phyloP scores from a whole-genome alignment of 2,113 vertebrate genomes.

The Sinocyclocheilus maitianheensis region DNA sequence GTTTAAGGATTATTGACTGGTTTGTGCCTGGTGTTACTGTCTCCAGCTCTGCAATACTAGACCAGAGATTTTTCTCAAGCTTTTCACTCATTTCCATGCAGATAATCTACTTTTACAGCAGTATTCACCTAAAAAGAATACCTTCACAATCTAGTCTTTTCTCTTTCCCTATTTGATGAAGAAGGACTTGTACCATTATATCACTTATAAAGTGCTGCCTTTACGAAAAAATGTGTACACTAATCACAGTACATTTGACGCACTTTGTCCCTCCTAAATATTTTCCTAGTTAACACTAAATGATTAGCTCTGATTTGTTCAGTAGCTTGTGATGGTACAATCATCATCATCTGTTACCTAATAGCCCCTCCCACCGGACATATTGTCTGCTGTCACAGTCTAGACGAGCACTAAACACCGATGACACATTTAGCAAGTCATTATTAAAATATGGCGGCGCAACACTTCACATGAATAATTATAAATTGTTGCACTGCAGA shows the following conservation, averaged over 20 bases:
- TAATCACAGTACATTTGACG: not conserved
- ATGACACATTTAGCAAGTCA: slow-evolving; percentile 21
- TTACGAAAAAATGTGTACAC: not conserved
- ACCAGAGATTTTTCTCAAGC: slow-evolving; percentile 41
- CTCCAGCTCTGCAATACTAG: slow-evolving; percentile 51
- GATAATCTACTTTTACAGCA: slow-evolving; percentile 36
- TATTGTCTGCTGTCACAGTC: not conserved
- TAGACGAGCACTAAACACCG: slow-evolving; percentile 8
- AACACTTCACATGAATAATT: slow-evolving; percentile 15
- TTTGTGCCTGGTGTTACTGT: slow-evolving; percentile 37
- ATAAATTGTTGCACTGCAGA: not conserved
- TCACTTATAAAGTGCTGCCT: not conserved
- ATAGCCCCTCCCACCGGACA: slow-evolving; percentile 1
- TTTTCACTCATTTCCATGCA: slow-evolving; percentile 54
- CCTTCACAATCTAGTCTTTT: not conserved
- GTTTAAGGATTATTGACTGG: slow-evolving; percentile 46
- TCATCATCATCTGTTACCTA: slow-evolving; percentile 19
- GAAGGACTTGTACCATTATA: not conserved
- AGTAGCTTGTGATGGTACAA: slow-evolving; percentile 28
- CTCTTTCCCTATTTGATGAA: not conserved
- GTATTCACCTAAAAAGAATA: not conserved
- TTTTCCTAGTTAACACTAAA: slow-evolving; percentile 37
- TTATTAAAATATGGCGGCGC: not conserved
- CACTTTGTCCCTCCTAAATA: slow-evolving; percentile 21
- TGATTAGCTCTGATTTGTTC: slow-evolving; percentile 19